A percentile compares a stretch with the other conserved stretches of the same genome.
Conservation (phyloP, 64 coral and sea anemone genomes). For the Stylophora pistillata region DNA sequence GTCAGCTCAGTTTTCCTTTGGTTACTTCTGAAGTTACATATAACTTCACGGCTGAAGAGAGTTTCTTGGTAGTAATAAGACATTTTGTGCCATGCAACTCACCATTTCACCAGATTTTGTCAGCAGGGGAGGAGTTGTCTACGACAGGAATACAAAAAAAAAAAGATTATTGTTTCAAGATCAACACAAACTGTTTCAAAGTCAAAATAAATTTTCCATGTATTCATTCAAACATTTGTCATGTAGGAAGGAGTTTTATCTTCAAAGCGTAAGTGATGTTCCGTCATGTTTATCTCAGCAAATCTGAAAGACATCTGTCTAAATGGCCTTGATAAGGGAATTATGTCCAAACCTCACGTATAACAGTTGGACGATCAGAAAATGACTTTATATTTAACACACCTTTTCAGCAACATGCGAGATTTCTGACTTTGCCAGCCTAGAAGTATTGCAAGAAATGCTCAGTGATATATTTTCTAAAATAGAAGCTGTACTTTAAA, state of each 20-base stretch:
- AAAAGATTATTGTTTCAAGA: neutral
- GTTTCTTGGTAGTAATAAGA: too few species aligned
- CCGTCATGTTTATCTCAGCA: neutral
- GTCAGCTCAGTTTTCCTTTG: too few species aligned
- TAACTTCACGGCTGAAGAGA: too few species aligned
- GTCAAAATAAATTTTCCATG: neutral
- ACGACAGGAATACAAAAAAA: slow-evolving; percentile 10
- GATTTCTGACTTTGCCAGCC: slow-evolving; percentile 82
- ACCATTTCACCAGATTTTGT: slow-evolving; percentile 96
- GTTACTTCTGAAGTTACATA: too few species aligned
- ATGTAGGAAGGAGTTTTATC: too few species aligned
- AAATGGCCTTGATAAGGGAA: neutral
- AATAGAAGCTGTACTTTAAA: too few species aligned
- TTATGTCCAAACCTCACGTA: neutral
- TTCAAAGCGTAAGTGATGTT: too few species aligned
- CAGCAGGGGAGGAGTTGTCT: slow-evolving; percentile 74
- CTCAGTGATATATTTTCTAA: neutral
- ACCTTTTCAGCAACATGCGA: slow-evolving; percentile 90
- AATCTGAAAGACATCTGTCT: neutral
- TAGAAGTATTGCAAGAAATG: slow-evolving; percentile 39
- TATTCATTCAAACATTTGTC: too few species aligned
- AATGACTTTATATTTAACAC: neutral
- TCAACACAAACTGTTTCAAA: neutral
- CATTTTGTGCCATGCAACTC: slow-evolving; percentile 24
- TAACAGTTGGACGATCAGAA: neutral